Evolutionary conservation across 2,113 vertebrate genomes (phyloP).

Genomic region (Cromileptes altivelis): DNA sequence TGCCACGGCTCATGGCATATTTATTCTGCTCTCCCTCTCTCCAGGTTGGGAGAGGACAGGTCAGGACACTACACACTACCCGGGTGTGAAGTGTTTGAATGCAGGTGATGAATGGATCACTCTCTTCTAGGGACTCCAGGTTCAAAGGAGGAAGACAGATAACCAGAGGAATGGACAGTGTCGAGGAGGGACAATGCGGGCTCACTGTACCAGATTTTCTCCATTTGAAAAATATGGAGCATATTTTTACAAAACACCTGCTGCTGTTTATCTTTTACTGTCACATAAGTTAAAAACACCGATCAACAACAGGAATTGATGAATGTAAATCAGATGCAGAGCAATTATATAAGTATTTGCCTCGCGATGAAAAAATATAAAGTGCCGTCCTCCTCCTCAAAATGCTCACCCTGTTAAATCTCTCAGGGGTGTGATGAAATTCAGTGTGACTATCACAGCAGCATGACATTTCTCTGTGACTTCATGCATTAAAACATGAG

Average conservation of each 20-base stretch:
- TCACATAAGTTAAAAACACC: neutral
- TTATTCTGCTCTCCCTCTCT: conserved; percentile 63
- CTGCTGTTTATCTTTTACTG: neutral
- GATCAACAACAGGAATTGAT: neutral
- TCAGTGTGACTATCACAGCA: conserved; percentile 64
- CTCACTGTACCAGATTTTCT: neutral
- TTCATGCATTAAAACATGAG: conserved; percentile 79
- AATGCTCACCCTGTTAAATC: conserved; percentile 44
- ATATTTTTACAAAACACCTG: neutral
- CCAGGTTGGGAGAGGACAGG: conserved; percentile 42
- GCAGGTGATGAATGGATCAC: conserved; percentile 59
- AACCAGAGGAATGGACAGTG: conserved; percentile 18
- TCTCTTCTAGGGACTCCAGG: conserved; percentile 18
- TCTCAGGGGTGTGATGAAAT: conserved; percentile 59
- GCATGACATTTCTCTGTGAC: conserved; percentile 65
- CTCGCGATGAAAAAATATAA: neutral
- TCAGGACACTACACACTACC: conserved; percentile 49
- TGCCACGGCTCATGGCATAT: conserved; percentile 54
- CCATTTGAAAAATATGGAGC: neutral
- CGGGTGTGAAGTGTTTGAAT: conserved; percentile 70
- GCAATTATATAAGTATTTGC: neutral
- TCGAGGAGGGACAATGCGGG: neutral
- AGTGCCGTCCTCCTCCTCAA: neutral
- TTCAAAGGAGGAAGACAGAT: conserved; percentile 48
- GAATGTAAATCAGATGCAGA: neutral